Percentiles rank a stretch among this genome's conserved stretches.
These are phyloP conservation scores for Crotalus viridis DNA, from an alignment of 2,113 vertebrate genomes.

Conservation along the genomic window DNA sequence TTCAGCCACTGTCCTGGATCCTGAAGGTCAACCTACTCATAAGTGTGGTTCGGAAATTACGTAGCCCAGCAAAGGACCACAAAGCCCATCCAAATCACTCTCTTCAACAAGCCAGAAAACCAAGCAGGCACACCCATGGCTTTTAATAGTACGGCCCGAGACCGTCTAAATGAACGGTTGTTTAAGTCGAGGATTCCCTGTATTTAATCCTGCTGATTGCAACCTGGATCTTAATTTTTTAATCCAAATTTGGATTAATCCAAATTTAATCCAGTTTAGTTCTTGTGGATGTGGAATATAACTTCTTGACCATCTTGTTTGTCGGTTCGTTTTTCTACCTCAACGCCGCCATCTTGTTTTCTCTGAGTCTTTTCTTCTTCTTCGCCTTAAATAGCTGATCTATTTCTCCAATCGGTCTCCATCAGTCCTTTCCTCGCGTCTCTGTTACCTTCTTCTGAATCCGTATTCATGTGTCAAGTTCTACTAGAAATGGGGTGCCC, in stretches of 20 bases:
- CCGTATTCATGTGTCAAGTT: not conserved
- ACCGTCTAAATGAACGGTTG: too few relatives aligned
- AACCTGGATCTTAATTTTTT: not conserved
- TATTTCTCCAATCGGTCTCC: not conserved
- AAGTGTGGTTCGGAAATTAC: not conserved
- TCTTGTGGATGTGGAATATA: not conserved
- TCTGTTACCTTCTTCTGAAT: not conserved
- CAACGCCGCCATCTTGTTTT: not conserved
- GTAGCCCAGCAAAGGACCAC: not conserved
- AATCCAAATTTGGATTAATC: not conserved
- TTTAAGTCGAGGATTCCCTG: not conserved
- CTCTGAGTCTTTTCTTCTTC: not conserved
- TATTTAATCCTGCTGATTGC: not conserved
- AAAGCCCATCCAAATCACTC: not conserved
- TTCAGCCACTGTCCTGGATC: not conserved
- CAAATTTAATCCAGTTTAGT: not conserved
- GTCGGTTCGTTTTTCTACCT: not conserved
- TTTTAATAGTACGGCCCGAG: not conserved
- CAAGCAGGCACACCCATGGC: not conserved
- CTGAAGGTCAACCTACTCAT: not conserved
- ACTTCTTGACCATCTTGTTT: not conserved
- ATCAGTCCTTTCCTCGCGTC: not conserved
- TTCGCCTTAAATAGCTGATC: not conserved
- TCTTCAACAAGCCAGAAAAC: not conserved
- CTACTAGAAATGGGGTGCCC: not conserved